These are phyloP conservation scores for Poeciliopsis gracilis DNA, from an alignment of 2,797 vertebrate species.

Conservation along the genomic window DNA sequence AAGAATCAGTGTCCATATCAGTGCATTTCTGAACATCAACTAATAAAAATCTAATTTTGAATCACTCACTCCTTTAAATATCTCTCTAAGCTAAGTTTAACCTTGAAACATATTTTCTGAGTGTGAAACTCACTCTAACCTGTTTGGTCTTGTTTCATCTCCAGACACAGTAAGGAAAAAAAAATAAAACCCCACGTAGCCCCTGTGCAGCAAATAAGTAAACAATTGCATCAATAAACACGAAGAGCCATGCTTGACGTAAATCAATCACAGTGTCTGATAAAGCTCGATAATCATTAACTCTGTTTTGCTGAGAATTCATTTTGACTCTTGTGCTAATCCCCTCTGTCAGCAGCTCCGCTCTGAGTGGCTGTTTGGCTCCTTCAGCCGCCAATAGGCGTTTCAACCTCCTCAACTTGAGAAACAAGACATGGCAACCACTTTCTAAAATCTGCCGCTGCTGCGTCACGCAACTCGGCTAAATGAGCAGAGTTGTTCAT, in stretches of 20 bases:
- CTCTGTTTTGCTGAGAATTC: constrained; percentile 84
- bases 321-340: constrained; percentile 71
- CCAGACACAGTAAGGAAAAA: constrained; percentile 30
- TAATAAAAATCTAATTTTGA: neutral
- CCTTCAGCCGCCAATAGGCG: constrained; percentile 59
- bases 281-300: constrained; percentile 85
- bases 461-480: too few relatives aligned
- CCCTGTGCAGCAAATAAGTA: constrained; percentile 85
- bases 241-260: constrained; percentile 81
- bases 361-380: constrained; percentile 53
- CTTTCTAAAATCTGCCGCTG: too few relatives aligned
- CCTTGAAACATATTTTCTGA: neutral
- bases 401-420: constrained; percentile 57
- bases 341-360: constrained; percentile 74
- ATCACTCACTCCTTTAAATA: neutral
- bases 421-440: constrained; percentile 39
- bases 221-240: constrained; percentile 94
- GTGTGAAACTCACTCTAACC: constrained; percentile 16
- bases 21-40: neutral
- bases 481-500: too few relatives aligned
- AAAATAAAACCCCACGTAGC: constrained; percentile 56
- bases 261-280: constrained; percentile 86
- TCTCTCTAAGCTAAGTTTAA: neutral
- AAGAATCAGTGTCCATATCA: neutral
- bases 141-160: constrained; percentile 26